Evolutionary conservation across 2,797 vertebrate genomes (phyloP), one percentile per base, ranked within the genome.

Genomic region (Anguilla obscura): DNA sequence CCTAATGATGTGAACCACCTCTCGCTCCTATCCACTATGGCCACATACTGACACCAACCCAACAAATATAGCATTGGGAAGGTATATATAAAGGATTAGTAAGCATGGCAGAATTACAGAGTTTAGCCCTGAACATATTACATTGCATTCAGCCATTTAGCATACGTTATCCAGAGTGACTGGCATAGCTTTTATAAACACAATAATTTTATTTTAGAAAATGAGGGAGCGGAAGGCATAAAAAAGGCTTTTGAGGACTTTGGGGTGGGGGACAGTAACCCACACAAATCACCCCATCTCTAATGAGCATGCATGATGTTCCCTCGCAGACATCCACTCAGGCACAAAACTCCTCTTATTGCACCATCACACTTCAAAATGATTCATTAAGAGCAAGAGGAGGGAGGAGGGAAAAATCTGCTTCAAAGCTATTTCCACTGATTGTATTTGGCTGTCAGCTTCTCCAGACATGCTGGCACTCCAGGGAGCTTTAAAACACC

Each of bases 331-430:
- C 60, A n/a, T 50, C n/a, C 5, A 36, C 52, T 30, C 24, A 33
- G 45, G 80, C 27, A n/a, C 82, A 84, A 71, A 84, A 27, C 7
- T 24, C 87, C 71, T 54, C 87, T 27, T 85, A 45, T 48, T 27
- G 21, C 60, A 54, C 82, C 30, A 8, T 24, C 6, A 50, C 63
- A 85, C 87, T 85, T 74, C 54, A 56, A 63, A 40, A 88, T 56
- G 82, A 84, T 82, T 87, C 45, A 54, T 87, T 87, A 87, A 50
- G 45, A 82, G 45, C 40, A 27, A 82, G 40, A 33, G 27, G 69
- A 30, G 30, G 12, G 27, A 74, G 30, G 30, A 84, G 45, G 21
- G 66, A 84, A 85, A 40, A 52, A 50, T 40, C 60, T 3, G 12
- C 82, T 85, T 87, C 86, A 84, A 84, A 87, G 79, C 79, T 24